Base-by-base conservation (phyloP, 1,140 invertebrate genomes). In the Delia radicum region DNA sequence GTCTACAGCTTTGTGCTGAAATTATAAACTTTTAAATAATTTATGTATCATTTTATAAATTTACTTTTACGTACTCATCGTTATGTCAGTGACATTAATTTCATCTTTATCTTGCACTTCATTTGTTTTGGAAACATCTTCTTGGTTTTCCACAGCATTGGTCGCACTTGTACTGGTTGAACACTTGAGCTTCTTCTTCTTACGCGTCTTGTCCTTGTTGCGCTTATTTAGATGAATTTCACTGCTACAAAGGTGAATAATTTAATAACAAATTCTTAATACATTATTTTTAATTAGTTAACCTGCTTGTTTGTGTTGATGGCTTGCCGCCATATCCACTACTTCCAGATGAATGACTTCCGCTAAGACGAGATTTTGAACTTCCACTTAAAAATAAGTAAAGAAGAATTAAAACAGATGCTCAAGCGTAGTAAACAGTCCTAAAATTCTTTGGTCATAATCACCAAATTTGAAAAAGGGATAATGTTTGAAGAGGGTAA, bases 291-390 rank as follows among this genome's bases (percentile, higher is more conserved):
- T 65, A 37, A 27, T 48, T 73, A 74, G 42, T 69, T 74, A 48
- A 91, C 90, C 89, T 89, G 82, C 87, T 89, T 74, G 82, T 85
- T 79, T 89, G 87, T 71, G 89, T 89, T 3, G 89, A 89, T 74
- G 89, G 88, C 79, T 89, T 89, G 5, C 91, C 92, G 55, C 92
- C 90, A 88, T 94, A 94, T 27, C 93, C 93, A 82, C 93, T 94
- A 85, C 93, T 94, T 73, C 92, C 90, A 77, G 92, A 93, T 0
- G 93, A 94, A 80, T 92, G 90, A 80, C 92, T 93, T 18, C 90
- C 91, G 78, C 92, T 94, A 78, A 93, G 90, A 3, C 90, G 90
- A 15, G 93, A 94, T 81, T 93, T 93, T 10, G 92, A 94, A 82
- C 93, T 94, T 62, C 90, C 91, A 83, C 92, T 93, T 80, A 0